A percentile compares a stretch with the other conserved stretches of the same genome.
phyloP scores from a whole-genome alignment of 2,888 invertebrate genomes.

The Acleris holmiana region DNA sequence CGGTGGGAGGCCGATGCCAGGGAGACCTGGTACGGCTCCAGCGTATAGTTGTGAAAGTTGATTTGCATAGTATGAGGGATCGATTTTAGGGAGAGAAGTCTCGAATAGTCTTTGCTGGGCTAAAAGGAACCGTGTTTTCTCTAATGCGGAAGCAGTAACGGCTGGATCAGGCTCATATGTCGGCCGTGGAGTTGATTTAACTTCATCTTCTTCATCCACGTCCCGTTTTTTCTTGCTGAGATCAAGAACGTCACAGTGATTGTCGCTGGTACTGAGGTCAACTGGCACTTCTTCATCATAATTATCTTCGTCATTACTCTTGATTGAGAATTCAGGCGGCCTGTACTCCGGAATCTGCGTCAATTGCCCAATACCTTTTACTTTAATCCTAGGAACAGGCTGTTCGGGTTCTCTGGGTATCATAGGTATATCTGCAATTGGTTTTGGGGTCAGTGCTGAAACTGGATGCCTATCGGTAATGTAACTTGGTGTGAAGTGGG shows the following conservation, averaged over 20 bases:
- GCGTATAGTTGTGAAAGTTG: conserved; percentile 86
- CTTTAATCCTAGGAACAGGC: conserved; percentile 80
- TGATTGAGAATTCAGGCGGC: conserved; percentile 64
- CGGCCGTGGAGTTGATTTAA: conserved; percentile 73
- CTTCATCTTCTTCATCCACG: conserved; percentile 61
- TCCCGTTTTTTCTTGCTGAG: conserved; percentile 90
- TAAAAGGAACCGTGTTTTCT: conserved; percentile 84
- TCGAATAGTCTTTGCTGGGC: conserved; percentile 88
- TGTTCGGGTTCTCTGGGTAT: conserved; percentile 70
- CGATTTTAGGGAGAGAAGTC: conserved; percentile 85
- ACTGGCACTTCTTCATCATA: conserved; percentile 85
- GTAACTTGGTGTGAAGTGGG: conserved; percentile 75
- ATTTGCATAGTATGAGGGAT: conserved; percentile 85
- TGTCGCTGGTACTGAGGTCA: conserved; percentile 87
- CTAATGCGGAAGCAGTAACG: conserved; percentile 72
- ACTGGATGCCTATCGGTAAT: conserved; percentile 78
- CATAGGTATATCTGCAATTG: conserved; percentile 66
- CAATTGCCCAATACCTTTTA: conserved; percentile 86
- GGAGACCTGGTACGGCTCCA: conserved; percentile 81
- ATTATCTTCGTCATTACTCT: conserved; percentile 61
- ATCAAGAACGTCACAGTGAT: conserved; percentile 89
- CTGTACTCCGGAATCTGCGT: conserved; percentile 83
- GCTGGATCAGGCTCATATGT: conserved; percentile 70
- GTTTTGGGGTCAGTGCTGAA: conserved; percentile 61
- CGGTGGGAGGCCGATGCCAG: conserved; percentile 81